Evolutionary conservation across 2,797 vertebrate species (phyloP), one percentile per base, ranked within the genome.

Genomic region (Acanthurus leucopareius): DNA sequence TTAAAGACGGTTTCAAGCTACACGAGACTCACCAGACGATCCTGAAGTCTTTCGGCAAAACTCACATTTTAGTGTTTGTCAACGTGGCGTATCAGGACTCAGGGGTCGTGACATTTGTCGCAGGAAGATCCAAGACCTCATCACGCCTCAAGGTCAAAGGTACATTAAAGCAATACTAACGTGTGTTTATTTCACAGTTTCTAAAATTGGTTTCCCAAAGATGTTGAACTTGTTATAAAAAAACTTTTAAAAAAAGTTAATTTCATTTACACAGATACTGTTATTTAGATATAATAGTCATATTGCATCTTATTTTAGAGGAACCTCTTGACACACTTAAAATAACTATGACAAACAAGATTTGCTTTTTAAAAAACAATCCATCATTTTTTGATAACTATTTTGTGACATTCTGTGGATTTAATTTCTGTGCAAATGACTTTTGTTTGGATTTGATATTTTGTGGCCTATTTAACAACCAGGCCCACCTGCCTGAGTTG

Each of bases 111-210:
- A 97, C 96, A 40, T 99, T 99, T 80, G 75, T 96, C 0, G 75
- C 95, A 0, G 96, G 97, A 57, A 95, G 94, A 78, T 98, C 98
- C 0, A 96, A 95, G 82, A 97, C 97, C 0, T 96, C 96, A 1
- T 96, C 96, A 3, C 96, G 97, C 60, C 97, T 99, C 53, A 97
- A 97, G 45, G 96, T 99, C 83, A 99, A 97, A 96, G 96, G 98
- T 98, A 87, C 3, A 28, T 59, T 52, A 2, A 25, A 15, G 5
- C 61, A 64, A 57, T 3, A 11, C 7, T 38, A 7, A 63, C 1
- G 1, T 13, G 40, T 13, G 40, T 54, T 53, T n/a, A 20, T 20
- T 48, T 65, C 2, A 14, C 5, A 14, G 13, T 66, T 62, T 62
- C 51, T 3, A 64, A 45, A 15, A 40, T 11, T 63, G 7, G 16